Percentiles rank a stretch among this genome's conserved stretches.
These are phyloP conservation scores for Cochlearius cochlearius DNA, from an alignment of 2,113 vertebrate species.

Conservation along the genomic window DNA sequence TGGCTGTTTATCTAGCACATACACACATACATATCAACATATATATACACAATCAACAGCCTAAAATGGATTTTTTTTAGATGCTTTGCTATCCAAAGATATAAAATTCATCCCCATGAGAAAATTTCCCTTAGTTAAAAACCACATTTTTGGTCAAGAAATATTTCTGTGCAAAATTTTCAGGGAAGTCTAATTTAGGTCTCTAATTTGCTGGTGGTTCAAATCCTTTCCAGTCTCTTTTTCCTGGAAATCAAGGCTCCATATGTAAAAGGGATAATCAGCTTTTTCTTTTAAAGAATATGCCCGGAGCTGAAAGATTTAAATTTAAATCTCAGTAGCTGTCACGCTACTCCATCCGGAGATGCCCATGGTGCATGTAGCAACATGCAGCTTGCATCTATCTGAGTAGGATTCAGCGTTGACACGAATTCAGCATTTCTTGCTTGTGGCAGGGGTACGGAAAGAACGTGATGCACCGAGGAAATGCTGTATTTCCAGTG, in stretches of 20 bases:
- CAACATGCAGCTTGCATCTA: not conserved
- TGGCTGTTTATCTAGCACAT: not conserved
- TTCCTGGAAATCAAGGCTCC: not conserved
- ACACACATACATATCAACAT: not conserved
- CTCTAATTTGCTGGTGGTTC: not conserved
- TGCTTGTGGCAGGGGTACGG: not conserved
- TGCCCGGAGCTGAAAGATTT: not conserved
- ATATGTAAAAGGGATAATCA: not conserved
- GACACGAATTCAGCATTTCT: not conserved
- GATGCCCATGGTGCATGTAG: not conserved
- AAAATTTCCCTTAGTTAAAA: not conserved
- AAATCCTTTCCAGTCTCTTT: not conserved
- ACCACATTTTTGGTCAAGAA: not conserved
- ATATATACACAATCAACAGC: not conserved
- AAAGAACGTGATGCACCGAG: not conserved
- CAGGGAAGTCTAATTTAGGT: not conserved
- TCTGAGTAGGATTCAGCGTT: fast-evolving
- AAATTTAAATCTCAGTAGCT: not conserved
- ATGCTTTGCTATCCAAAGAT: not conserved
- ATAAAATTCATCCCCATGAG: not conserved
- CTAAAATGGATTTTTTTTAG: not conserved
- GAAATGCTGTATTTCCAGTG: not conserved
- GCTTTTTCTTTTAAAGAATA: not conserved
- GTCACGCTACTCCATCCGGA: not conserved
- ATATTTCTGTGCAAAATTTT: not conserved